Conservation (phyloP, 1,140 invertebrate species). For the Trachymyrmex cornetzi region DNA sequence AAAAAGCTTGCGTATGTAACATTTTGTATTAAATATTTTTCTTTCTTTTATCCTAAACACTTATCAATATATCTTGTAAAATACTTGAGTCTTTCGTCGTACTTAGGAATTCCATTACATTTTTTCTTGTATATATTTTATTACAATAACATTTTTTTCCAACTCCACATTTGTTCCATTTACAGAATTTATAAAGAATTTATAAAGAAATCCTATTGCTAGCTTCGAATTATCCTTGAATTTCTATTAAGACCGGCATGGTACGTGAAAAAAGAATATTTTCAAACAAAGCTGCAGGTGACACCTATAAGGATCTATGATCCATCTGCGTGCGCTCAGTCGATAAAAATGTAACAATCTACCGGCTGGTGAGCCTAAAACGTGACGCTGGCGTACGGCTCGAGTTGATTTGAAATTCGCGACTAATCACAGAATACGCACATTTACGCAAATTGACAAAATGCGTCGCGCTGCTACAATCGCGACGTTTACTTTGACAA, state of each 20-base stretch:
- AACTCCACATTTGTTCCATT: background rate
- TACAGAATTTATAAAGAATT: background rate
- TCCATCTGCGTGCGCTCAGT: background rate
- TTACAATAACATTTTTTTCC: background rate
- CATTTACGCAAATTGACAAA: slow-evolving; percentile 31
- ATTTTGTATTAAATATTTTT: background rate
- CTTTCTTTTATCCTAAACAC: background rate
- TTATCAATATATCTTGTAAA: background rate
- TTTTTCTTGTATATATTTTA: background rate
- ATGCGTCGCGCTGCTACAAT: slow-evolving; percentile 22
- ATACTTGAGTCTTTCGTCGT: background rate
- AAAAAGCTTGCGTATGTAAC: background rate
- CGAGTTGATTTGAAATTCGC: background rate
- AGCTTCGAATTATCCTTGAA: background rate
- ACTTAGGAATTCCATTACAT: background rate
- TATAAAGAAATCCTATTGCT: background rate
- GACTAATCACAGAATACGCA: slow-evolving; percentile 12
- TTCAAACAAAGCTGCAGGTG: slow-evolving; percentile 1
- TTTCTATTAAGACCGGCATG: background rate
- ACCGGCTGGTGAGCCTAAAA: background rate
- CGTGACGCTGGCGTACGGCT: background rate
- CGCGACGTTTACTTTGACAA: slow-evolving; percentile 45
- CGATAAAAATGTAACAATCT: slow-evolving; percentile 35
- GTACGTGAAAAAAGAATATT: background rate
- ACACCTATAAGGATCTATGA: slow-evolving; percentile 39